Evolutionary conservation across 2,797 vertebrate genomes (phyloP).

Genomic region (Pipistrellus nathusii): DNA sequence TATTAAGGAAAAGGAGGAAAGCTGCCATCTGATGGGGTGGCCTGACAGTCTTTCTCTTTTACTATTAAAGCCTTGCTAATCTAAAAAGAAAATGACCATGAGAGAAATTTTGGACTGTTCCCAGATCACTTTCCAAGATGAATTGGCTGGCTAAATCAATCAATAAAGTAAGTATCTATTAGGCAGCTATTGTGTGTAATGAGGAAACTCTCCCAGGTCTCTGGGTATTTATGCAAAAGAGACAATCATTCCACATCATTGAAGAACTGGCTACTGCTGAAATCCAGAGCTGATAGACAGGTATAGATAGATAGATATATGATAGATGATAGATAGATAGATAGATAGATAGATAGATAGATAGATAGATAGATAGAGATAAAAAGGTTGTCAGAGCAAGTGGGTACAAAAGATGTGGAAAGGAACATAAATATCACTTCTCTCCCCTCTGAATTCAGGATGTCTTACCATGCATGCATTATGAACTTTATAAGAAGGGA

Average conservation of each 20-base stretch:
- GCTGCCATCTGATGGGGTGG: background rate
- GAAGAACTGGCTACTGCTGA: background rate
- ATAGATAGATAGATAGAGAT: background rate
- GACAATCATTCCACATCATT: background rate
- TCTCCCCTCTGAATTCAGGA: conserved; percentile 13
- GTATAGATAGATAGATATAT: background rate
- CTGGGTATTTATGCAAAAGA: background rate
- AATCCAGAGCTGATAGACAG: background rate
- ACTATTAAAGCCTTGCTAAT: conserved; percentile 14
- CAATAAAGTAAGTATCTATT: conserved; percentile 25
- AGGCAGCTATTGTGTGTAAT: background rate
- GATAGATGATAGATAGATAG: background rate
- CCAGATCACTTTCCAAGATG: conserved; percentile 53
- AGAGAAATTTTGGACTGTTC: conserved; percentile 28
- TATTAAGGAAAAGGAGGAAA: background rate
- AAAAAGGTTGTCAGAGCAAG: background rate
- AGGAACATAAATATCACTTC: background rate
- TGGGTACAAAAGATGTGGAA: background rate
- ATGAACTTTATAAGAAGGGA: background rate
- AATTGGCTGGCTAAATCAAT: conserved; percentile 42
- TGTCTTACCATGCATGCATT: background rate
- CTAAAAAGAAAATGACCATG: conserved; percentile 2
- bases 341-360: background rate
- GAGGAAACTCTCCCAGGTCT: background rate
- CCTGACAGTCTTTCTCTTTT: conserved; percentile 13